Base-by-base conservation (phyloP, 2,113 vertebrate genomes). In the Oxygymnocypris stewartii region DNA sequence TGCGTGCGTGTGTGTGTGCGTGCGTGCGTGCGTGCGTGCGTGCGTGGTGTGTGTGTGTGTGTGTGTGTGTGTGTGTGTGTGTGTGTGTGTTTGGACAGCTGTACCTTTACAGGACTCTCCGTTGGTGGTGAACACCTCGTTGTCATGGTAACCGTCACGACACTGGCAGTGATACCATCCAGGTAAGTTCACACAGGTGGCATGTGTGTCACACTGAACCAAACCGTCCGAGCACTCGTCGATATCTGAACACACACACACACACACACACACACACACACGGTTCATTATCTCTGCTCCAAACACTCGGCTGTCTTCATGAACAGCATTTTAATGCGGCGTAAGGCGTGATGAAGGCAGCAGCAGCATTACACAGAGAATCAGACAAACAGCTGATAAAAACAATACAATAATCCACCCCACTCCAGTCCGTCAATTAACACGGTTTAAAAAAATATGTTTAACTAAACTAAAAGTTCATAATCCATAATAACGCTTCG, bases 131-230 rank as follows among this genome's bases (percentile, higher is more conserved):
- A 99, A 98, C 95, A 98, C 96, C 85, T 97, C 98, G 92, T 98
- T 99, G 95, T 99, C 98, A 90, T 98, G 98, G 95, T 98, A 99
- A 90, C 98, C 98, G 0, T 99, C 97, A 31, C 97, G 96, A 90
- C 98, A 99, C 85, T 99, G 97, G 0, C 98, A 99, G 94, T 99
- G 98, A 94, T 98, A 99, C 98, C 98, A 99, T 11, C 98, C 98
- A 23, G 98, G 98, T 92, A 99, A 94, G 94, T 99, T 99, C 90
- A 99, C 95, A 93, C 98, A 99, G 93, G 93, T 96, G 88, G 98
- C 97, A 88, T 96, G 97, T 91, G 96, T 97, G 94, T 99, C 97
- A 2, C 98, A 99, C 90, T 99, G 96, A 88, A 99, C 96, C 91
- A 99, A 98, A 86, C 97, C 97, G 73, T 98, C 96, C 0, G 94